These are phyloP conservation scores for Liolophura sinensis DNA, from an alignment of 1,140 invertebrate genomes.

Conservation along the genomic window DNA sequence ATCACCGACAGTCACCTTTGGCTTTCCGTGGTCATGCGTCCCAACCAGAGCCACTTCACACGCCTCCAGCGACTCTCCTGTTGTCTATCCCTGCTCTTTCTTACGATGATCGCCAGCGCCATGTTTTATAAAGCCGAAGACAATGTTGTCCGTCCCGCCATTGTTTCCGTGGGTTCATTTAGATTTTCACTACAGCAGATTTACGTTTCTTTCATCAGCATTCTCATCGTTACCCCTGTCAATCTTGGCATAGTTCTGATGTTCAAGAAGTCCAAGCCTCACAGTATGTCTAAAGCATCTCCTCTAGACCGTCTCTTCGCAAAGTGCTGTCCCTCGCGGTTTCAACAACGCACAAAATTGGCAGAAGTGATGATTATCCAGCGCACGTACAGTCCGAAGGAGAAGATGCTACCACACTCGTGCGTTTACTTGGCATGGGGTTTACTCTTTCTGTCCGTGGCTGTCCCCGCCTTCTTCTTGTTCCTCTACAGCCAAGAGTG, in stretches of 20 bases:
- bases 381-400: too few relatives aligned
- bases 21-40: constrained; percentile 45
- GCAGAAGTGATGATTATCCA: too few relatives aligned
- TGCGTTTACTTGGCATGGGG: constrained; percentile 36
- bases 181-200: constrained; percentile 21
- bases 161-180: constrained; percentile 21
- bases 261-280: constrained; percentile 32
- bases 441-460: constrained; percentile 20
- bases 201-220: constrained; percentile 26
- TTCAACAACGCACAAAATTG: too few relatives aligned
- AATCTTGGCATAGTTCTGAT: constrained; percentile 30
- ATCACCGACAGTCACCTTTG: constrained; percentile 44
- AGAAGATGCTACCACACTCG: constrained; percentile 25
- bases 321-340: too few relatives aligned
- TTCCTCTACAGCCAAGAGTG: constrained; percentile 48
- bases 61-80: constrained; percentile 47
- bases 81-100: constrained; percentile 44
- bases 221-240: constrained; percentile 20
- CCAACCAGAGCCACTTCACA: constrained; percentile 40
- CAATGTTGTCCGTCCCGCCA: constrained; percentile 1
- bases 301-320: too few relatives aligned
- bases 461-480: constrained; percentile 34
- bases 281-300: not conserved
- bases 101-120: constrained; percentile 57
- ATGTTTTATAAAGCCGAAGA: constrained; percentile 54